phyloP scores from a whole-genome alignment of 2,888 invertebrate species.

The Trichacis sp. region DNA sequence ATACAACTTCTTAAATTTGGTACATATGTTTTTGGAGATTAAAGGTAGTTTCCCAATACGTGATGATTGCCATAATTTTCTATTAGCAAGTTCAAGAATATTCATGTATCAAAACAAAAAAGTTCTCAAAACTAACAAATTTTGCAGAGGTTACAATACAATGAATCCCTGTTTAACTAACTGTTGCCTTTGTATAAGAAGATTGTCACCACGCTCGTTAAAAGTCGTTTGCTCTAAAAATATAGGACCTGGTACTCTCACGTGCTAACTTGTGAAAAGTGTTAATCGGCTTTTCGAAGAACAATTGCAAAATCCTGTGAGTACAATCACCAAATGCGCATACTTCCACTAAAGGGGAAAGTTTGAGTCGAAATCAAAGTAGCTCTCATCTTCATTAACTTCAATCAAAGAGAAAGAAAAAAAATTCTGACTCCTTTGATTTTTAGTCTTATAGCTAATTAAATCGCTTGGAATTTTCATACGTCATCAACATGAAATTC shows the following conservation, averaged over 20 bases:
- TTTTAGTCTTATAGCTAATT: neutral
- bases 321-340: conserved; percentile 2
- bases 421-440: neutral
- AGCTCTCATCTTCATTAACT: conserved; percentile 5
- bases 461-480: too few relatives aligned
- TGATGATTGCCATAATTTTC: too few relatives aligned
- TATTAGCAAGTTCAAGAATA: too few relatives aligned
- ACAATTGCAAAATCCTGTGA: conserved; percentile 6
- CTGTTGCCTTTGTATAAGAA: conserved; percentile 1
- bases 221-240: conserved; percentile 10
- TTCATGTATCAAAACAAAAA: too few relatives aligned
- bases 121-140: too few relatives aligned
- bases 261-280: conserved; percentile 8
- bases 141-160: too few relatives aligned
- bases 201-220: neutral
- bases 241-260: neutral
- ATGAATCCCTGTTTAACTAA: too few relatives aligned
- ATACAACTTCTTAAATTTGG: too few relatives aligned
- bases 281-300: conserved; percentile 13
- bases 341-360: neutral
- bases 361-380: conserved; percentile 4
- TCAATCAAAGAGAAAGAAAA: conserved; percentile 8
- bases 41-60: too few relatives aligned
- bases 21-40: too few relatives aligned
- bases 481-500: neutral